phyloP scores from a whole-genome alignment of 37 sponge, comb jelly and placozoan species.

The Halichondria panicea region DNA sequence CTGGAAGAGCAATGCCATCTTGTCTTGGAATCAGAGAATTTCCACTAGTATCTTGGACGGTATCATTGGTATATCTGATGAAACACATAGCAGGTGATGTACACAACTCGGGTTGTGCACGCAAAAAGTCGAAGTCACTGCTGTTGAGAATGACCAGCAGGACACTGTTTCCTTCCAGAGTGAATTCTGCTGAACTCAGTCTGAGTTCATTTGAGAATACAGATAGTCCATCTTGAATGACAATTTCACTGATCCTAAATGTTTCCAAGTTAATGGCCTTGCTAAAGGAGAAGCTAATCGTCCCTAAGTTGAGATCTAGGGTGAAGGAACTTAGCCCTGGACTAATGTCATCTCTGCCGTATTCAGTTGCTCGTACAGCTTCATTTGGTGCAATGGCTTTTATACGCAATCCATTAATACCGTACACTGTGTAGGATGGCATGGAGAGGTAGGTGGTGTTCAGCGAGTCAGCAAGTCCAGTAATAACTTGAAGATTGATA shows the following conservation, averaged over 20 bases:
- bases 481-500: constrained; percentile 44
- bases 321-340: constrained; percentile 62
- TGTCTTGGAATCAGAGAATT: constrained; percentile 16
- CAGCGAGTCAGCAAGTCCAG: constrained; percentile 52
- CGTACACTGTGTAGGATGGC: constrained; percentile 50
- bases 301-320: constrained; percentile 73
- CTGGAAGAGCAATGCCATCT: constrained; percentile 32
- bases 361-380: constrained; percentile 38
- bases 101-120: constrained; percentile 44
- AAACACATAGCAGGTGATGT: constrained; percentile 31
- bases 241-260: constrained; percentile 40
- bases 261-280: constrained; percentile 56
- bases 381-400: constrained; percentile 40
- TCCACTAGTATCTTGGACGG: constrained; percentile 50
- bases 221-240: constrained; percentile 40
- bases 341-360: constrained; percentile 47
- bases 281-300: constrained; percentile 65
- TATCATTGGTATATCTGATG: constrained; percentile 40
- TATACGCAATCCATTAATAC: constrained; percentile 51
- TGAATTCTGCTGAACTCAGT: constrained; percentile 41
- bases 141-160: constrained; percentile 33
- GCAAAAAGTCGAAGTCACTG: constrained; percentile 61
- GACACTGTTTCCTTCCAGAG: constrained; percentile 19
- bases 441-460: constrained; percentile 73
- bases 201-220: neutral